These are phyloP conservation scores for Acleris laterana DNA, from an alignment of 2,888 invertebrate genomes.

Conservation along the genomic window DNA sequence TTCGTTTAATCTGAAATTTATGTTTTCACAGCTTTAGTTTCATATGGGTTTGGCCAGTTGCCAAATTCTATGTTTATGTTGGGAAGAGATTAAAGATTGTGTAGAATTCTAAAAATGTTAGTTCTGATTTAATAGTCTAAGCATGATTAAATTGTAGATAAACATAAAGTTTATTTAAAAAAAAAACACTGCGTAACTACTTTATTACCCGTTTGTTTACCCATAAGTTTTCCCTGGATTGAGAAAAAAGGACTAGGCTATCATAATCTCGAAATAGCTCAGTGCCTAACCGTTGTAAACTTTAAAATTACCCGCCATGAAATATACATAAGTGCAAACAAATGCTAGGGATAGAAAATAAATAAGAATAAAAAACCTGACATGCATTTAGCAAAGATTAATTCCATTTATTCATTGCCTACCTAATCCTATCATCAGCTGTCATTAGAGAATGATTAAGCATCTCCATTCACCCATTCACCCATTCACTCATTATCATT, in stretches of 20 bases:
- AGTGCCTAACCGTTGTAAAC: no score
- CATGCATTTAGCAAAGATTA: background rate
- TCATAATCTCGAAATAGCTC: no score
- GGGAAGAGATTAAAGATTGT: background rate
- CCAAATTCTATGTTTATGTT: background rate
- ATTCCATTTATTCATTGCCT: slow-evolving; percentile 5
- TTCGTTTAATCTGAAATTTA: background rate
- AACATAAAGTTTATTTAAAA: no score
- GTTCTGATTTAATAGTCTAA: background rate
- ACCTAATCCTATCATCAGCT: slow-evolving; percentile 39
- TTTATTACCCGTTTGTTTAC: no score
- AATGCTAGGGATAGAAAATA: no score
- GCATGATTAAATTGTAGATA: background rate
- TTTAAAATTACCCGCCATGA: no score
- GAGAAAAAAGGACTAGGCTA: no score
- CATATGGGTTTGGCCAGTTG: slow-evolving; percentile 1
- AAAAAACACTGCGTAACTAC: no score
- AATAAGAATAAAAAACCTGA: background rate
- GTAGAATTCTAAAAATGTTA: background rate
- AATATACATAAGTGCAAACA: no score
- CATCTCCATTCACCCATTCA: slow-evolving; percentile 41
- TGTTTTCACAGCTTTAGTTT: background rate
- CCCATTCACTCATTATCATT: slow-evolving; percentile 45
- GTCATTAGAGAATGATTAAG: slow-evolving; percentile 43
- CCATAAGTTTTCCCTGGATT: no score